Conservation (phyloP, 2,113 vertebrate species). For the Globicephala melas region DNA sequence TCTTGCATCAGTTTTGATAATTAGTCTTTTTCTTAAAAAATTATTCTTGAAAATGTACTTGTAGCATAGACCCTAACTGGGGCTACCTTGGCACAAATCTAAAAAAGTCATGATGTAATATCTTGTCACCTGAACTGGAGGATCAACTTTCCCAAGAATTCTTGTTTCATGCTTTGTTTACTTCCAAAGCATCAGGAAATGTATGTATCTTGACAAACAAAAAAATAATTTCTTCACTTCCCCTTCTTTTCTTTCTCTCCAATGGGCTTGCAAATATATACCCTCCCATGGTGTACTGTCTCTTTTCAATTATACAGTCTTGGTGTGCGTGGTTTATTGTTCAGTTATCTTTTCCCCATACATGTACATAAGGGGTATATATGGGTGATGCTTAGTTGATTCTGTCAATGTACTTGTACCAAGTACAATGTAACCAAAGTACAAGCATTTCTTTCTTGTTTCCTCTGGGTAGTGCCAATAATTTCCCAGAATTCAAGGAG, state of each 20-base stretch:
- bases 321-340: background rate
- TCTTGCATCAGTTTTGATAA: background rate
- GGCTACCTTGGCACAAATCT: background rate
- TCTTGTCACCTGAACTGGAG: background rate
- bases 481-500: constrained; percentile 2
- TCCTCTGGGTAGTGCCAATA: background rate
- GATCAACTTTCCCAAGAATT: background rate
- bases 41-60: background rate
- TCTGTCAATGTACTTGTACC: background rate
- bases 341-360: background rate
- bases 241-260: background rate
- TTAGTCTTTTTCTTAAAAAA: background rate
- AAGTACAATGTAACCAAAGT: background rate
- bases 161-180: background rate
- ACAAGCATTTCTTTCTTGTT: background rate
- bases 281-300: background rate
- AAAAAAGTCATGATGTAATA: background rate
- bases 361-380: background rate
- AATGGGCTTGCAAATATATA: background rate
- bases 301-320: background rate
- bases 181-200: background rate
- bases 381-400: background rate
- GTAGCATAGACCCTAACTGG: background rate
- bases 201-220: background rate
- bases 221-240: background rate